Base-by-base conservation (phyloP, 2,797 vertebrate species). In the Pipistrellus pipistrellus region DNA sequence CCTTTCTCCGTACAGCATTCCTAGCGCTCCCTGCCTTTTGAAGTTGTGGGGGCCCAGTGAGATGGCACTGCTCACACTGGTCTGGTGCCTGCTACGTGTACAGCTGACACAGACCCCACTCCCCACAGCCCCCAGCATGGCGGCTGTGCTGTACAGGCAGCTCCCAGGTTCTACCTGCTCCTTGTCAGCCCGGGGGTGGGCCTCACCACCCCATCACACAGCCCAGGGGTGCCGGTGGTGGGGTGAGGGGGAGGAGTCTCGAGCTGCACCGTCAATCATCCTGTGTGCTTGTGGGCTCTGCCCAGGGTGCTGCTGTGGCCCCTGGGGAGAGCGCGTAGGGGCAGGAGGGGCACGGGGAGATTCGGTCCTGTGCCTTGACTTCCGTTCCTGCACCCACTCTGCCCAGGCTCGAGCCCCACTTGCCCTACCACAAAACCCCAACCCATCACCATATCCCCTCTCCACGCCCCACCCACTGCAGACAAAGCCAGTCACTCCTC, bases 281-380 rank as follows among this genome's bases (percentile, higher is more conserved):
- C 44, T 62, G 3, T 30, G 12, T 44, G 59, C 46, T 51, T 18
- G 8, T 20, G 38, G 62, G n/a, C 23, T 53, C 72, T 81, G 32
- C 55, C 53, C 1, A n/a, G 66, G 55, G 57, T 41, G 51, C 32
- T 64, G 44, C n/a, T 64, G 35, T 9, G 25, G 75, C 69, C 87
- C 81, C 86, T 14, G 18, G 94, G 85, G 91, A 90, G 17, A 78
- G 53, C 3, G 20, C 35, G 90, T 20, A 68, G 83, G 59, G 57
- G 68, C 81, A 85, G 86, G 90, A 87, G 30, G 73, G 81, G 89
- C 55, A 9, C 3, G 12, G 62, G 92, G 91, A 96, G 94, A 97
- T 93, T 85, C 38, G 88, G 87, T 96, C 57, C 97, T 96, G 91
- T 97, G 96, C 96, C 96, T 94, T 96, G 59, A 95, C 95, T 97